A percentile compares a stretch with the other conserved stretches of the same genome.
Conservation (phyloP, 2,888 invertebrate genomes). For the Epiblema foenella region DNA sequence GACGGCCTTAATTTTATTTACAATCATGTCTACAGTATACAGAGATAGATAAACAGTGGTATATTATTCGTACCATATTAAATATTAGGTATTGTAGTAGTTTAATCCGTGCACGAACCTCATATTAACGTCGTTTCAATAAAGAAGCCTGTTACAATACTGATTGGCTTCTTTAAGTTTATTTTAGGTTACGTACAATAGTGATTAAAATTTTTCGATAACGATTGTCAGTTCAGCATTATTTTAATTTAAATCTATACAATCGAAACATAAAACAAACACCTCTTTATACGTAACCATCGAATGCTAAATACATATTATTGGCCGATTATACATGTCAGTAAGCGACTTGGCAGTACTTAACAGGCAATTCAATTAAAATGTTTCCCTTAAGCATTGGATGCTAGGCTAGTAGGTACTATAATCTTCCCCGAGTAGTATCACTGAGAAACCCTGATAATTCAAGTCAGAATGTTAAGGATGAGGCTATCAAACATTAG, state of each 20-base stretch:
- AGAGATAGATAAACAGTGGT: constrained; percentile 40
- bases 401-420: constrained; percentile 26
- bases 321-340: constrained; percentile 36
- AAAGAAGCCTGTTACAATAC: constrained; percentile 15
- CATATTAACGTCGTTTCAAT: constrained; percentile 49
- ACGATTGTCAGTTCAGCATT: not conserved
- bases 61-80: constrained; percentile 37
- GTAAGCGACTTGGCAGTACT: constrained; percentile 21
- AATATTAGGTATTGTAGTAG: constrained; percentile 37
- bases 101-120: constrained; percentile 65
- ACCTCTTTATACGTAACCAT: constrained; percentile 13
- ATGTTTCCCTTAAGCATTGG: constrained; percentile 17
- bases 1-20: constrained; percentile 52
- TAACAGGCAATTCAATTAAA: constrained; percentile 30
- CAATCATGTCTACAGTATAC: constrained; percentile 46
- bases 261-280: not conserved
- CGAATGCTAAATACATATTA: constrained; percentile 22
- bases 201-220: not conserved
- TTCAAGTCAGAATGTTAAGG: constrained; percentile 29
- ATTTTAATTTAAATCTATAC: not conserved
- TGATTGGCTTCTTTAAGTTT: constrained; percentile 4
- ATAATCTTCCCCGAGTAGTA: constrained; percentile 12
- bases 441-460: constrained; percentile 24
- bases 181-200: not conserved
- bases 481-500: constrained; percentile 16